A percentile compares a stretch with the other conserved stretches of the same genome.
Conservation (phyloP, 2,113 vertebrate species). For the Lota lota region DNA sequence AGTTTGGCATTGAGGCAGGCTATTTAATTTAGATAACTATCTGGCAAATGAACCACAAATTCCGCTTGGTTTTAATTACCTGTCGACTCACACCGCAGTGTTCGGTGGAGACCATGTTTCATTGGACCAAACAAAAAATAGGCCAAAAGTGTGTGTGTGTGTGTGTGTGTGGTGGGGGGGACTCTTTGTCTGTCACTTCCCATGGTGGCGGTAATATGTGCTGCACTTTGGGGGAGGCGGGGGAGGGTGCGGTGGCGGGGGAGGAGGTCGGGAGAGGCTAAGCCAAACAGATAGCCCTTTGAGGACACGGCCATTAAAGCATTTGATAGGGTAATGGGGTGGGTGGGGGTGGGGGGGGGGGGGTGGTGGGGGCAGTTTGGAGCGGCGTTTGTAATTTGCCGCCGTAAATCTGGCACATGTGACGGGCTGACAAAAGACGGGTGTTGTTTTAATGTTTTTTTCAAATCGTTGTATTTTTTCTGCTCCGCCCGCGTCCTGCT, state of each 20-base stretch:
- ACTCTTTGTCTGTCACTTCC: too few species aligned
- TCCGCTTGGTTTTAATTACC: constrained; percentile 67
- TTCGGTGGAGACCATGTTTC: constrained; percentile 28
- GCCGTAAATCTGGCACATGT: constrained; percentile 87
- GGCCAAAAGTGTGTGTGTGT: constrained; percentile 62
- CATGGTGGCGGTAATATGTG: too few species aligned
- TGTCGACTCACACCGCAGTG: constrained; percentile 38
- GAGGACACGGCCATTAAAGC: constrained; percentile 78
- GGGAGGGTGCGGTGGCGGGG: background rate
- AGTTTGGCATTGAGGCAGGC: constrained; percentile 42
- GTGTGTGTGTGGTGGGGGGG: background rate
- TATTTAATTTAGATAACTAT: constrained; percentile 76
- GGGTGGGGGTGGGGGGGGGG: too few species aligned
- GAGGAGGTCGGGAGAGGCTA: constrained; percentile 62
- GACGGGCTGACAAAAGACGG: constrained; percentile 82
- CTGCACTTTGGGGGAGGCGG: too few species aligned
- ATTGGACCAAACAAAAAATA: constrained; percentile 48
- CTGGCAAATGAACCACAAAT: constrained; percentile 71
- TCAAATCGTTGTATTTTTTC: constrained; percentile 20
- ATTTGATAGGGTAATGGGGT: constrained; percentile 83
- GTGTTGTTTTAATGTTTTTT: constrained; percentile 56
- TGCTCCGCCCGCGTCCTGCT: constrained; percentile 68
- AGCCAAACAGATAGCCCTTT: constrained; percentile 68
- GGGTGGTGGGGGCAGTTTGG: constrained; percentile 53
- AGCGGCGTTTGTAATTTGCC: constrained; percentile 77